Evolutionary conservation across 2,797 vertebrate species (phyloP), one percentile per base, ranked within the genome.

Genomic region (Aldrovandia affinis): DNA sequence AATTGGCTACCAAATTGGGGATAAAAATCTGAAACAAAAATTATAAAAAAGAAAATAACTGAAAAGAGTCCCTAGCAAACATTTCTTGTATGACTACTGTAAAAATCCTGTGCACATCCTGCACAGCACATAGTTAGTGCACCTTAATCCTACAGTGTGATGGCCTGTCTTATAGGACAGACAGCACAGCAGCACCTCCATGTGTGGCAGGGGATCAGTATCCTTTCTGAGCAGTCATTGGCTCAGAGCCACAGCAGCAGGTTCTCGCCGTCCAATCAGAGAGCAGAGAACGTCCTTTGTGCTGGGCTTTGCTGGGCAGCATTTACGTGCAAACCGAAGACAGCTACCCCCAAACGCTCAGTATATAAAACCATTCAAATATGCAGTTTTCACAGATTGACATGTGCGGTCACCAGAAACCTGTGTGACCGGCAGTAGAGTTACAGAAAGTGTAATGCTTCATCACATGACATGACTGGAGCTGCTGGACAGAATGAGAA

Each of bases 331-430:
- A 70, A 36, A 36, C 33, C 36, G 65, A 70, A 70, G 65, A 10
- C 65, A 36, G 14, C 33, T 30, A 39, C 30, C 33, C 33, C 25
- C 8, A 65, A 47, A 28, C 20, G 36, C 77, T 39, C 28, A 63
- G 15, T 33, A 50, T 50, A 12, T 6, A 84, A 80, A 52, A 7
- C 22, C 57, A 36, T 55, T 68, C 28, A 79, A 68, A 55, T 65
- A 55, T 18, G 18, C 28, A 55, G 81, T 15, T 44, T 7, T 73
- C 30, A 39, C 70, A 73, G 65, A 52, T 9, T n/a, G 47, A 39
- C 25, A 30, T 82, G 15, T 82, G 52, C n/a, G 20, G 18, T 82
- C 73, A 39, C 81, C 65, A 55, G 18, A 50, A 25, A 57, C 65
- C 14, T 14, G 28, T 70, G 65, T 8, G 52, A 39, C 73, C 20